Evolutionary conservation across 2,888 invertebrate species (phyloP).

Genomic region (Himalopsyche anomala): DNA sequence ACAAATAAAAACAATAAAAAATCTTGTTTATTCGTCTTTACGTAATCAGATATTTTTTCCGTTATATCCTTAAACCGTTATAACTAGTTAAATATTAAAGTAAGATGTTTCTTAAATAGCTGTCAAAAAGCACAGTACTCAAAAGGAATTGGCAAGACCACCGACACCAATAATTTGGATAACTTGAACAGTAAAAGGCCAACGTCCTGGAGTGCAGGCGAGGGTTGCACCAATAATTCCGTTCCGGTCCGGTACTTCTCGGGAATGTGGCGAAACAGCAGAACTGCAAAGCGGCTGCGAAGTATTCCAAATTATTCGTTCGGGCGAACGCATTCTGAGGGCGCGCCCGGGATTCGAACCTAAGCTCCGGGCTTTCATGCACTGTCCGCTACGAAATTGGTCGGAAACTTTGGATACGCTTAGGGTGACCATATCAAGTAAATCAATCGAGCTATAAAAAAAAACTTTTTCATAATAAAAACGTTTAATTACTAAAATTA

Average conservation of each 20-base stretch:
- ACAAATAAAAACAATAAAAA: too few relatives aligned
- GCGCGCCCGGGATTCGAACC: not conserved
- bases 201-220: slow-evolving; percentile 26
- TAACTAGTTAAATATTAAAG: too few relatives aligned
- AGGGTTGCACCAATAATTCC: slow-evolving; percentile 45
- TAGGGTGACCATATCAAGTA: not conserved
- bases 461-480: too few relatives aligned
- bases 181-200: not conserved
- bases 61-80: too few relatives aligned
- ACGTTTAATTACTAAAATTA: too few relatives aligned
- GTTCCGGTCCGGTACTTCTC: slow-evolving; percentile 24
- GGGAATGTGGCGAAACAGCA: slow-evolving; percentile 30
- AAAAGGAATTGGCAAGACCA: not conserved
- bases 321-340: slow-evolving; percentile 26
- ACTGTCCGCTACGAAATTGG: slow-evolving; percentile 15
- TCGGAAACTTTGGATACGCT: slow-evolving; percentile 6
- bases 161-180: not conserved
- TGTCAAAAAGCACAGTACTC: not conserved
- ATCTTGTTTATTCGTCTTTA: too few relatives aligned
- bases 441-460: too few relatives aligned
- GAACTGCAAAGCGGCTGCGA: slow-evolving; percentile 37
- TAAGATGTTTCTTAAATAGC: too few relatives aligned
- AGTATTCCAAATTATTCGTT: slow-evolving; percentile 46
- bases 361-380: slow-evolving; percentile 18
- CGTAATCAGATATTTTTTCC: too few relatives aligned